These are phyloP conservation scores for Tokudaia tokunoshimensis DNA, from an alignment of 2,797 vertebrate genomes.

Conservation along the genomic window DNA sequence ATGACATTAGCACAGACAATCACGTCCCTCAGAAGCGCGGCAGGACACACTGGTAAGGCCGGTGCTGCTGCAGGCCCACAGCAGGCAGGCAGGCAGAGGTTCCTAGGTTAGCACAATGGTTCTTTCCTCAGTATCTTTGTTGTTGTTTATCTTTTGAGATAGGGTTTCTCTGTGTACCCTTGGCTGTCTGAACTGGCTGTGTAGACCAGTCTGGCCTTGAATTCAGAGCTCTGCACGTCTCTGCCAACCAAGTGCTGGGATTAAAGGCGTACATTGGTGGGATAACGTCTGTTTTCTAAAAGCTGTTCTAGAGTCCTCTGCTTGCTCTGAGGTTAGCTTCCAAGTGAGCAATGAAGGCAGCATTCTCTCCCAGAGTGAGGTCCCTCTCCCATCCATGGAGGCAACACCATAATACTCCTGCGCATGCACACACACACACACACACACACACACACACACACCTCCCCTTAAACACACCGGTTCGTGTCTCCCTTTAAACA, in stretches of 20 bases:
- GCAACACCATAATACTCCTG: neutral
- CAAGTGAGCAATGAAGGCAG: slow-evolving; percentile 14
- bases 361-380: neutral
- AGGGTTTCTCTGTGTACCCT: neutral
- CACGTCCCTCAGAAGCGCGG: neutral
- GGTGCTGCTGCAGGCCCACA: neutral
- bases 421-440: no score
- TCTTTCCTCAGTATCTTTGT: slow-evolving; percentile 4
- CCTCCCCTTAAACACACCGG: neutral
- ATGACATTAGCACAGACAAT: neutral
- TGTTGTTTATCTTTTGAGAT: neutral
- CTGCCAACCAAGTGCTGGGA: neutral
- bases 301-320: slow-evolving; percentile 17
- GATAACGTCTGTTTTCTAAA: slow-evolving; percentile 27
- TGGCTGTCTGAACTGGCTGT: neutral
- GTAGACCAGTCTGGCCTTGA: neutral
- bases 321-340: slow-evolving; percentile 62
- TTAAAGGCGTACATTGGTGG: neutral
- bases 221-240: neutral
- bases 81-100: neutral
- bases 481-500: slow-evolving; percentile 41
- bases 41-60: neutral
- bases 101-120: neutral
- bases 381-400: neutral
- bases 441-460: no score